A percentile compares a stretch with the other conserved stretches of the same genome.
These are phyloP conservation scores for Amblyjoppa fuscipennis DNA, from an alignment of 2,888 invertebrate genomes.

Conservation along the genomic window DNA sequence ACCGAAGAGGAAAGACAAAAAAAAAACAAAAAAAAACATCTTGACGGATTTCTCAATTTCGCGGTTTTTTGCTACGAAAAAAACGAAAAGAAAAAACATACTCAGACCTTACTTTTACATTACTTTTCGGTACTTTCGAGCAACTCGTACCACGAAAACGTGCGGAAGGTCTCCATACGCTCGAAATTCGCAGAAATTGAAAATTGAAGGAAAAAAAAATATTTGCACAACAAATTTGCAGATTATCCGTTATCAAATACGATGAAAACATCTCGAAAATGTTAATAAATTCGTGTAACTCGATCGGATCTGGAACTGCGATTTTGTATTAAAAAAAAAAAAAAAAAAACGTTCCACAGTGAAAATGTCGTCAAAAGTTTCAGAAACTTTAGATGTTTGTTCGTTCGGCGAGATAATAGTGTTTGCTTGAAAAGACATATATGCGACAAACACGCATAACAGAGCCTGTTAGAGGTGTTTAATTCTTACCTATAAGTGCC, in stretches of 20 bases:
- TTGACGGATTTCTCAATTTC: background rate
- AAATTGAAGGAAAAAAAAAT: background rate
- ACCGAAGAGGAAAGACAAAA: background rate
- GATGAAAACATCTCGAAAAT: background rate
- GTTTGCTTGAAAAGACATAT: background rate
- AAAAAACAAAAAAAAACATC: background rate
- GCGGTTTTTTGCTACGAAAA: background rate
- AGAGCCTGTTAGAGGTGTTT: slow-evolving; percentile 14
- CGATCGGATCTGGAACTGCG: background rate
- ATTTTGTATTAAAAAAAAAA: slow-evolving; percentile 6
- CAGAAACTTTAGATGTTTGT: background rate
- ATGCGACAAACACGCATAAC: background rate
- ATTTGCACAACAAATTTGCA: background rate
- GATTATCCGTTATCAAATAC: background rate
- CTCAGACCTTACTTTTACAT: background rate
- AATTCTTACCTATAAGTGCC: slow-evolving; percentile 88
- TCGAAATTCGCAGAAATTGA: background rate
- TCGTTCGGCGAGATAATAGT: background rate
- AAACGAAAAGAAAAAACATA: background rate
- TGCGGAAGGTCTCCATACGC: background rate
- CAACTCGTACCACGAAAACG: background rate
- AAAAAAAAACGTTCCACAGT: background rate
- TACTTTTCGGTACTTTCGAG: background rate
- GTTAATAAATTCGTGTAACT: background rate
- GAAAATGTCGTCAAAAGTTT: background rate